phyloP scores from a whole-genome alignment of 2,888 invertebrate species.

The Halocaridina rubra region DNA sequence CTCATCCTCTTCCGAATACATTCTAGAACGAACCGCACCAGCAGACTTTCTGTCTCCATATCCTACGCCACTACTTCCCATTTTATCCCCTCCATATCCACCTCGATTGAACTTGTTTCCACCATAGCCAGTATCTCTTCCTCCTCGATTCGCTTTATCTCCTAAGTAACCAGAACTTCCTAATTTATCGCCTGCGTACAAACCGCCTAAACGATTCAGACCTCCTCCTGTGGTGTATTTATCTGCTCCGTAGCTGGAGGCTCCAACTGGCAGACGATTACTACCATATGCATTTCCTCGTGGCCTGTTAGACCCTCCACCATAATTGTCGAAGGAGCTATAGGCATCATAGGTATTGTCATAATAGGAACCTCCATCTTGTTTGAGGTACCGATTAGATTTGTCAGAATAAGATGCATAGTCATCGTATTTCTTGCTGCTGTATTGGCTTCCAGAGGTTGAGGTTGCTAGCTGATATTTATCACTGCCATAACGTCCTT shows the following conservation, averaged over 20 bases:
- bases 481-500: slow-evolving; percentile 26
- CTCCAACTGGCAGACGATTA: background rate
- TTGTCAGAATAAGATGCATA: slow-evolving; percentile 21
- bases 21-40: background rate
- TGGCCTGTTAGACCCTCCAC: slow-evolving; percentile 9
- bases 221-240: slow-evolving; percentile 5
- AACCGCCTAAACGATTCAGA: no score
- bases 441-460: background rate
- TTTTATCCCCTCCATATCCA: slow-evolving; percentile 25
- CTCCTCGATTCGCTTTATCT: slow-evolving; percentile 14
- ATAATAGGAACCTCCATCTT: slow-evolving; percentile 15
- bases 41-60: background rate
- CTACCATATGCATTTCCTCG: background rate
- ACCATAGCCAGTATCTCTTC: slow-evolving; percentile 2
- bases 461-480: slow-evolving; percentile 16
- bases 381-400: slow-evolving; percentile 15
- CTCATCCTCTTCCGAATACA: slow-evolving; percentile 27
- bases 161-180: background rate
- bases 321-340: background rate
- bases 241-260: slow-evolving; percentile 1
- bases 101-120: slow-evolving; percentile 12
- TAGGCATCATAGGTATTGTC: background rate
- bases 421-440: slow-evolving; percentile 25
- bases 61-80: background rate
- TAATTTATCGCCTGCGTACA: slow-evolving; percentile 2